Base-by-base conservation (phyloP, 2,113 vertebrate genomes). In the Silurus asotus region DNA sequence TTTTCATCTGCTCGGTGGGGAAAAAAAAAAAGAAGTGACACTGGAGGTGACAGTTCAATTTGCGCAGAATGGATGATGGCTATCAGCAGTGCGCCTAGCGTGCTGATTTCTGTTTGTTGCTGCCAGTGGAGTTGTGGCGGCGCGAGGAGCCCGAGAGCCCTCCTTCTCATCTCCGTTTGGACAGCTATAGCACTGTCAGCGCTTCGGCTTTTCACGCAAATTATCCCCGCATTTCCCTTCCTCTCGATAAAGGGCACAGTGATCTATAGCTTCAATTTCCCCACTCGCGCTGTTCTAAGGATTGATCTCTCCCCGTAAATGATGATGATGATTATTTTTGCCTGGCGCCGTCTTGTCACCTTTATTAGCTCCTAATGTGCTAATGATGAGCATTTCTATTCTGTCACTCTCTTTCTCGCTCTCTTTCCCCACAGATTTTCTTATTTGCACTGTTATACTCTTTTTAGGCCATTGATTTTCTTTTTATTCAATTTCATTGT, bases 41-140 rank as follows among this genome's bases (percentile, higher is more conserved):
- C 91, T 65, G 94, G 91, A 94, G 94, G 94, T 98, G 97, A 99
- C 98, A 98, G 97, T 96, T 97, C 97, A 98, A 98, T 99, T 98
- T 98, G 94, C 95, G 91, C 94, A 91, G 97, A 96, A 99, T 96
- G 94, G 96, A 99, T 98, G 96, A 96, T 89, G 89, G 95, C 96
- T 94, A 95, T 96, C 96, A 94, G 92, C 59, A 90, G 86, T 92
- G 92, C 87, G 69, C 94, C 86, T 89, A 91, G 94, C 89, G 55
- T 95, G 92, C 93, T 91, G 95, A 95, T 92, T 95, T 94, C 93
- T 94, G 93, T 97, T 96, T 96, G 65, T 95, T 96, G 92, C 95
- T 95, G 94, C 94, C 86, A 90, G 93, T 94, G 95, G 95, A 95
- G 94, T 93, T 92, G 94, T 90, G 89, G 92, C 76, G 81, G n/a